Conservation (phyloP, 2,888 invertebrate genomes). For the Meghimatium bilineatum region DNA sequence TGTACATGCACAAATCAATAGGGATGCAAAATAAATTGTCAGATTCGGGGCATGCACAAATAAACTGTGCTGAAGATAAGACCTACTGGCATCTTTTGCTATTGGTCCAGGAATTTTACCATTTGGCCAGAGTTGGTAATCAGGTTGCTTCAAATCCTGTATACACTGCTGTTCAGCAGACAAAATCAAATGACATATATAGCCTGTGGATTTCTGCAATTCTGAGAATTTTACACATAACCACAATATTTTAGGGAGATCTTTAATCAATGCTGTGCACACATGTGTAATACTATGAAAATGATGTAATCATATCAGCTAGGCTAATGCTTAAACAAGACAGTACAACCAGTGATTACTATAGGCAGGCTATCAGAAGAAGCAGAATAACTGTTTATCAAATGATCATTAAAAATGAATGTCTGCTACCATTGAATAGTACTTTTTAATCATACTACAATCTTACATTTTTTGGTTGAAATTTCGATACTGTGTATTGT, state of each 20-base stretch:
- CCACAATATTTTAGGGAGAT: not conserved
- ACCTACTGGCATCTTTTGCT: slow-evolving; percentile 29
- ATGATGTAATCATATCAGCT: not conserved
- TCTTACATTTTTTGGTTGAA: too few relatives aligned
- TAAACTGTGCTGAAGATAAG: not conserved
- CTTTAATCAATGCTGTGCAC: not conserved
- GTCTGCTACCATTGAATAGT: too few relatives aligned
- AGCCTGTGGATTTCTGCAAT: slow-evolving; percentile 8
- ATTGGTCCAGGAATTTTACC: slow-evolving; percentile 29
- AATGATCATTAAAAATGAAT: not conserved
- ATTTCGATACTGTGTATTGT: too few relatives aligned
- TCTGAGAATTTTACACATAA: not conserved
- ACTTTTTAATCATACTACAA: too few relatives aligned
- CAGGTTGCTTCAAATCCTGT: slow-evolving; percentile 18
- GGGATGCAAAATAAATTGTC: not conserved
- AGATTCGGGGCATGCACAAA: slow-evolving; percentile 12
- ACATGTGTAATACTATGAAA: not conserved
- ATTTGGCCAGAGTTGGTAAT: slow-evolving; percentile 18
- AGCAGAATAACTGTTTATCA: slow-evolving; percentile 10
- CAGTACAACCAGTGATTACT: slow-evolving; percentile 9
- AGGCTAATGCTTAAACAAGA: not conserved
- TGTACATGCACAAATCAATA: slow-evolving; percentile 3
- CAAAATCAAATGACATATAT: slow-evolving; percentile 18
- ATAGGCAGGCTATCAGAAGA: slow-evolving; percentile 17
- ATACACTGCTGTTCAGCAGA: slow-evolving; percentile 38